These are phyloP conservation scores for Lepidocyrtinus sp. DNA, from an alignment of 2,888 invertebrate genomes.

Conservation along the genomic window DNA sequence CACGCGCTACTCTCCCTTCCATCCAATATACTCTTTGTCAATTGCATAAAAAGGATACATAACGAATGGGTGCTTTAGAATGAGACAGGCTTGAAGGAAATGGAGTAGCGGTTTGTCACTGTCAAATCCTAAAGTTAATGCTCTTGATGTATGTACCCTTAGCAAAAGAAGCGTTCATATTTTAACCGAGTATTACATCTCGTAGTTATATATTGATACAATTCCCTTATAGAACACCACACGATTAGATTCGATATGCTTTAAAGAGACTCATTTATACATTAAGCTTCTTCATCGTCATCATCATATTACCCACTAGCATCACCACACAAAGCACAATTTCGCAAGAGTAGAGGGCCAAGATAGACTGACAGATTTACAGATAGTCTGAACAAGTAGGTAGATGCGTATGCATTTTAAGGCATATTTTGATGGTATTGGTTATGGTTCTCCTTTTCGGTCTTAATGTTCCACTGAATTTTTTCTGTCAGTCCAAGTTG, in stretches of 20 bases:
- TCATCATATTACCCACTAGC: constrained; percentile 39
- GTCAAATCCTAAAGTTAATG: constrained; percentile 69
- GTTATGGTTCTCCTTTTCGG: constrained; percentile 30
- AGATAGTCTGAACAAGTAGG: constrained; percentile 48
- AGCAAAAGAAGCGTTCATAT: too few species aligned
- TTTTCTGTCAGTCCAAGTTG: background rate
- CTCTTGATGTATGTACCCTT: constrained; percentile 62
- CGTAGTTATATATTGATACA: too few species aligned
- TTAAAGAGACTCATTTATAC: too few species aligned
- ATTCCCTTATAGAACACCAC: too few species aligned
- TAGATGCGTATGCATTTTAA: too few species aligned
- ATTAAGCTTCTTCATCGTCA: too few species aligned
- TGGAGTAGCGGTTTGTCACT: constrained; percentile 69
- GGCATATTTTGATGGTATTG: constrained; percentile 39
- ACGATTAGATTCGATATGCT: too few species aligned
- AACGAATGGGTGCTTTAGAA: constrained; percentile 56
- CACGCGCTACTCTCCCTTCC: too few species aligned
- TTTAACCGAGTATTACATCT: too few species aligned
- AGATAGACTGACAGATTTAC: constrained; percentile 48
- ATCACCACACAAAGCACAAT: constrained; percentile 28
- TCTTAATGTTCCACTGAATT: constrained; percentile 43
- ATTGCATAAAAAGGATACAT: constrained; percentile 30
- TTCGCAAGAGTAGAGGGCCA: too few species aligned
- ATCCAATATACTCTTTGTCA: too few species aligned
- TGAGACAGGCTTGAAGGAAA: constrained; percentile 68